Evolutionary conservation across 1,140 invertebrate species (phyloP), one percentile per base, ranked within the genome.

Genomic region (Delia radicum): DNA sequence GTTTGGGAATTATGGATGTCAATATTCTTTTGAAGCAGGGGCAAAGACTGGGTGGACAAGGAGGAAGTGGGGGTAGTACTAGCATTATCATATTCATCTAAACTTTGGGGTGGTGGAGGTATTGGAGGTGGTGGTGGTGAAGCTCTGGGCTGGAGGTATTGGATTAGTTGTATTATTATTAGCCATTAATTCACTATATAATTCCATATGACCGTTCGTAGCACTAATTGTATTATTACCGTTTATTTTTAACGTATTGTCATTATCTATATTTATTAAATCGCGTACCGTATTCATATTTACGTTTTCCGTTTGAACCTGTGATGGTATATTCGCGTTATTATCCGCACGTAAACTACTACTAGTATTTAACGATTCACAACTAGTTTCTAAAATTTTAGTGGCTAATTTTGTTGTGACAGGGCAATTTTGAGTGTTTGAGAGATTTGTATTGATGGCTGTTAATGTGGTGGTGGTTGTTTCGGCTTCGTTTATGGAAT

Each of bases 231-330:
- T 21, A 24, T 24, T 33, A 69, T 74, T 61, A 74, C 55, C 55
- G 46, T 48, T 61, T 74, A 55, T 21, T 55, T 55, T 55, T 55
- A 55, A n/a, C 48, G 48, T 55, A 24, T 55, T 21, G 21, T 21
- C 24, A 48, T 48, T 55, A 27, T 6, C 24, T 13, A n/a, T 28
- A 55, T 61, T 31, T 28, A 76, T 76, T 55, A 55, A 21, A 67
- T 76, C 73, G 72, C 75, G 75, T 33, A 76, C 75, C 71, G 48
- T 76, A 76, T 74, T 76, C 75, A 76, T 76, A 74, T 76, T 71
- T 73, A 29, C 71, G 71, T 73, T 46, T 73, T 55, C n/a, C 21
- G 65, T 21, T 21, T 21, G 21, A 33, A 69, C 65, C 33, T n/a
- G 46, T n/a, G 46, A 12, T 55, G 27, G n/a, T n/a, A n/a, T 27